Conservation (phyloP, 2,113 vertebrate genomes). For the Chamaetylas fuelleborni region DNA sequence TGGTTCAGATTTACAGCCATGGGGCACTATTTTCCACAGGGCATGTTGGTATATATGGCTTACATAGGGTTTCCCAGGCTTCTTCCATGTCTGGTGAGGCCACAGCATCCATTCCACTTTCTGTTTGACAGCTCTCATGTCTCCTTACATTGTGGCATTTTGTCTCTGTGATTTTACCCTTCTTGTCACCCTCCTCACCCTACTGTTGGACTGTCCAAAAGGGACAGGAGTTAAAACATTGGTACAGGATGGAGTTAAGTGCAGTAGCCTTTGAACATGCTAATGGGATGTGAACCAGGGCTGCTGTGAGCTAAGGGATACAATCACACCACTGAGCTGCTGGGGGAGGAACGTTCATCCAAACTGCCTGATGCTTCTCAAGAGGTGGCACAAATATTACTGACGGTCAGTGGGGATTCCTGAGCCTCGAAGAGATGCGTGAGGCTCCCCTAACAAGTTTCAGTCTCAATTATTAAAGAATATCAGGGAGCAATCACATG, state of each 20-base stretch:
- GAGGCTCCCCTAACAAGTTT: background rate
- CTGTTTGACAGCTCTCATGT: background rate
- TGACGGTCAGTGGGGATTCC: background rate
- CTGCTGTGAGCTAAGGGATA: background rate
- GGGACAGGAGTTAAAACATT: background rate
- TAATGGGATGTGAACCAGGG: background rate
- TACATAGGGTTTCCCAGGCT: background rate
- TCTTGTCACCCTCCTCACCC: background rate
- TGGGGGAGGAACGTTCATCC: fast-evolving
- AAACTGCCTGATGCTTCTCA: background rate
- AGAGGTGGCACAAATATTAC: background rate
- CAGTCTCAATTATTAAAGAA: background rate
- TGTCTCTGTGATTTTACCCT: background rate
- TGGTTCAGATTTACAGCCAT: background rate
- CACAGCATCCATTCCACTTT: background rate
- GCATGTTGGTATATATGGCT: background rate
- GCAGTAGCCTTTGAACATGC: background rate
- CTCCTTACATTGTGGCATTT: background rate
- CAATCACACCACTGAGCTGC: background rate
- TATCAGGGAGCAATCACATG: fast-evolving
- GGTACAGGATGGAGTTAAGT: background rate
- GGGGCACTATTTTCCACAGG: background rate
- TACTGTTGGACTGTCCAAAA: background rate
- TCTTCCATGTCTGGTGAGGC: background rate
- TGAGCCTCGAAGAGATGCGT: background rate